Conservation (phyloP, 2,113 vertebrate species). For the Polypterus senegalus region DNA sequence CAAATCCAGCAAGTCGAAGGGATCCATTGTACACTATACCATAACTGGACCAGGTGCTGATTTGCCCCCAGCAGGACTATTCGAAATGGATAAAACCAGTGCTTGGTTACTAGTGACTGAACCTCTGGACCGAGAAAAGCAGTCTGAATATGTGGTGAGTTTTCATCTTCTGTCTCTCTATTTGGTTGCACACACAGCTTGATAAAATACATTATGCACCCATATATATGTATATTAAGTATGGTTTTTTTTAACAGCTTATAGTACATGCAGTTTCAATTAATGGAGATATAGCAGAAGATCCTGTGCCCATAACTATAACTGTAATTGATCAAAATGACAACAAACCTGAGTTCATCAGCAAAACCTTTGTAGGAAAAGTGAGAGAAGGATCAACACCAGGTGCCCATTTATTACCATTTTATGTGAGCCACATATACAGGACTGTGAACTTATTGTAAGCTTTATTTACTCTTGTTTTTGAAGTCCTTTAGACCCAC, state of each 20-base stretch:
- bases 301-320: constrained; percentile 32
- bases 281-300: constrained; percentile 11
- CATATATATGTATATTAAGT: neutral
- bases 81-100: constrained; percentile 19
- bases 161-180: neutral
- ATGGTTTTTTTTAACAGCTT: constrained; percentile 27
- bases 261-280: constrained; percentile 18
- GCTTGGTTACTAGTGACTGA: constrained; percentile 31
- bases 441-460: too few species aligned
- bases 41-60: constrained; percentile 44
- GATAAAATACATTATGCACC: too few species aligned
- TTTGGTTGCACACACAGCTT: neutral
- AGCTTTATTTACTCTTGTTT: too few species aligned
- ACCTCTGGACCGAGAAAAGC: constrained; percentile 39
- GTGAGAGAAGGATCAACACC: constrained; percentile 34
- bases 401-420: constrained; percentile 20
- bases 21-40: constrained; percentile 24
- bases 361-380: constrained; percentile 30
- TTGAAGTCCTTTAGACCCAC: too few species aligned
- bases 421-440: too few species aligned
- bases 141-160: constrained; percentile 21
- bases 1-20: constrained; percentile 25
- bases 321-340: constrained; percentile 45
- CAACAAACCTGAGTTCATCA: constrained; percentile 37
- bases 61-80: constrained; percentile 24